Evolutionary conservation across 2,797 vertebrate genomes (phyloP), one percentile per base, ranked within the genome.

Genomic region (Erethizon dorsatum): DNA sequence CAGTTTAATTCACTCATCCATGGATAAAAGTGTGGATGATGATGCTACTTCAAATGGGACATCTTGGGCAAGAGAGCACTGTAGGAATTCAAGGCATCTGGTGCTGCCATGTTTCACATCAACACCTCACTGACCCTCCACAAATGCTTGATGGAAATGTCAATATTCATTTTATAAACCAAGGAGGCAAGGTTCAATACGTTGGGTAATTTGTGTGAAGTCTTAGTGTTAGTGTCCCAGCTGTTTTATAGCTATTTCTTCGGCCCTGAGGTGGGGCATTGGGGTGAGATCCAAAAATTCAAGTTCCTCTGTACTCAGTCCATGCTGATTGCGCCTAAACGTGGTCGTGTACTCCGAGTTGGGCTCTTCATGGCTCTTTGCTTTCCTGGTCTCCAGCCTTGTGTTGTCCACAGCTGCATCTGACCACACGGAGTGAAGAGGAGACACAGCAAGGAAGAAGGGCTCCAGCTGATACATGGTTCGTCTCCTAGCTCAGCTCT

Each of bases 101-200:
- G 24, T 1, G 47, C 41, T 4, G 2, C 31, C 8, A 1, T 20
- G 41, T 77, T 56, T 61, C 28, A 2, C 1, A 0, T 0, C 5
- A 6, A 7, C 11, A 14, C 24, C 67, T 86, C 80, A 18, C 0
- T 2, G n/a, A 31, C 0, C 45, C 7, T 10, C 18, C 14, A 7
- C 2, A 0, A 6, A 45, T 28, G 9, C 10, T 17, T 14, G 45
- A n/a, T 57, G 6, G 26, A 9, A 17, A 8, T 18, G 13, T 22
- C 5, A 2, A 18, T 41, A 13, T 41, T 26, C 6, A 20, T 57
- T 83, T 52, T 17, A 41, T 17, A 56, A 47, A 56, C 17, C 17
- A 65, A 33, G 2, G 9, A 83, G 18, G 15, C 2, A 59, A 50
- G 2, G 3, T 10, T 82, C 59, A 1, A 9, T 1, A 4, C 26